phyloP scores from a whole-genome alignment of 1,140 invertebrate genomes.

The Neodiprion virginianus region DNA sequence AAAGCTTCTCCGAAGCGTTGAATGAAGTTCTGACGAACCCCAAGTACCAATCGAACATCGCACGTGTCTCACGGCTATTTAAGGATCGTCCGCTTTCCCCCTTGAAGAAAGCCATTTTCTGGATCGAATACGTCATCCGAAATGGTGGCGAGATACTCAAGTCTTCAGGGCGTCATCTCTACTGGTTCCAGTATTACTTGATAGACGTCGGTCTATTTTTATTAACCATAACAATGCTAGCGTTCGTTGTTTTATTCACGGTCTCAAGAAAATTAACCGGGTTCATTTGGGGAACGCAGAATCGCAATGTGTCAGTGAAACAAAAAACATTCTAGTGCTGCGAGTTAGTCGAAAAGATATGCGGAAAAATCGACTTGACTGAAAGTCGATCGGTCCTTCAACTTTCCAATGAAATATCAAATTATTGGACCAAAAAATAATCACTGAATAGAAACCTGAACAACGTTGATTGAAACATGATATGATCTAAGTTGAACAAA shows the following conservation, averaged over 20 bases:
- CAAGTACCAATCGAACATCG: conserved; percentile 31
- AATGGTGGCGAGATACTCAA: neutral
- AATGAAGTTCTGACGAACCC: conserved; percentile 44
- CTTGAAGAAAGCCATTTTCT: conserved; percentile 62
- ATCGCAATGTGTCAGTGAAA: too few species aligned
- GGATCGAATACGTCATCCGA: conserved; percentile 63
- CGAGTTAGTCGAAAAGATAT: too few species aligned
- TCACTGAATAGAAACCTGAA: too few species aligned
- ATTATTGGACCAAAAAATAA: too few species aligned
- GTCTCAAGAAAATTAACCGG: neutral
- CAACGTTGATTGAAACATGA: too few species aligned
- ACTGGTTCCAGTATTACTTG: neutral
- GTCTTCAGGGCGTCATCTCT: neutral
- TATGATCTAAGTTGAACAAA: too few species aligned
- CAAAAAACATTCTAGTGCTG: too few species aligned
- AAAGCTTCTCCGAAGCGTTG: conserved; percentile 42
- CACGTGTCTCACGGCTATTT: conserved; percentile 32
- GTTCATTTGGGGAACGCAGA: too few species aligned
- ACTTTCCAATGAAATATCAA: too few species aligned
- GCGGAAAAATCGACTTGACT: too few species aligned
- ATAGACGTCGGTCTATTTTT: neutral
- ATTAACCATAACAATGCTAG: neutral
- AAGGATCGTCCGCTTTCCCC: conserved; percentile 59
- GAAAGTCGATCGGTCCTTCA: too few species aligned
- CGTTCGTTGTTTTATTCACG: neutral